phyloP scores from a whole-genome alignment of 2,888 invertebrate species.

The Alloscopus bannaensis region DNA sequence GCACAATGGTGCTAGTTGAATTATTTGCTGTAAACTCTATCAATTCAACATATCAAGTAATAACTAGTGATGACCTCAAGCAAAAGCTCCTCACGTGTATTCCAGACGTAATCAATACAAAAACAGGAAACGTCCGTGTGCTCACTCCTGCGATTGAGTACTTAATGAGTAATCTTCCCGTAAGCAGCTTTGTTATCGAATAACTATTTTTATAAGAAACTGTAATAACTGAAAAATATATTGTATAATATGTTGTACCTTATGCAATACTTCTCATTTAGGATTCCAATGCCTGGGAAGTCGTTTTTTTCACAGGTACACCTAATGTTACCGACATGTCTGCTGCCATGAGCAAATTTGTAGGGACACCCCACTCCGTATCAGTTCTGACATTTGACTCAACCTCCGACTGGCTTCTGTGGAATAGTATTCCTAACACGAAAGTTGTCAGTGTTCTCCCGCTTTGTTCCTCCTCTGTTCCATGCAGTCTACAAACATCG shows the following conservation, averaged over 20 bases:
- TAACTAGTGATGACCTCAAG: constrained; percentile 1
- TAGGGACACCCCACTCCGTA: constrained; percentile 30
- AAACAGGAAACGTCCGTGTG: neutral
- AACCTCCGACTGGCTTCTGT: constrained; percentile 63
- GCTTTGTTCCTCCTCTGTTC: constrained; percentile 23
- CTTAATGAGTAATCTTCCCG: neutral
- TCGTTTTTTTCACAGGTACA: constrained; percentile 16
- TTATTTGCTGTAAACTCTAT: too few species aligned
- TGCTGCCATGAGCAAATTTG: constrained; percentile 34
- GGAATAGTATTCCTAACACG: constrained; percentile 66
- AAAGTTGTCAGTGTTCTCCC: constrained; percentile 62
- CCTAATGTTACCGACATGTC: neutral
- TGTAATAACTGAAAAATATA: too few species aligned
- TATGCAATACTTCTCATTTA: too few species aligned
- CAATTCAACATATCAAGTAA: too few species aligned
- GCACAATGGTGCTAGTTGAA: too few species aligned
- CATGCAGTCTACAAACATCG: constrained; percentile 29
- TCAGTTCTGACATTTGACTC: constrained; percentile 65
- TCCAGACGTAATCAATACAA: constrained; percentile 6
- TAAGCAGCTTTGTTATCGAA: too few species aligned
- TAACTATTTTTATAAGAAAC: too few species aligned
- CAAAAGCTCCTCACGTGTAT: constrained; percentile 15
- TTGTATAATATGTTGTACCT: too few species aligned
- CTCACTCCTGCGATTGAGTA: neutral
- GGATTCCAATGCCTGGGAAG: too few species aligned